Base-by-base conservation (phyloP, 1,140 invertebrate genomes). In the Hyles vespertilio region DNA sequence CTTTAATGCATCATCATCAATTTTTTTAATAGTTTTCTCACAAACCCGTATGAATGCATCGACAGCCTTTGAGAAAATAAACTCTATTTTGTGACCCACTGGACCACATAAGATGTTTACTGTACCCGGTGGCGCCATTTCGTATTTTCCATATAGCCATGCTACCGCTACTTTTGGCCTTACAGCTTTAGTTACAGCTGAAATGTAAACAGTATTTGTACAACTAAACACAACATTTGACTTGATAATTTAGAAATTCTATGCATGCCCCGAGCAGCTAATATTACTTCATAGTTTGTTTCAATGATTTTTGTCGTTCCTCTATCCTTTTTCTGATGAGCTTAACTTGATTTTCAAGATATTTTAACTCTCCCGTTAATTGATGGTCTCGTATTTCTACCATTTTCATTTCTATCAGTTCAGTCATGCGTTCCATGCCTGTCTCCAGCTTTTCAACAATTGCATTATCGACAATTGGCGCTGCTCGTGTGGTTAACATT, bases 131-230 rank as follows among this genome's bases (percentile, higher is more conserved):
- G 85, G 85, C 53, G 70, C 74, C 47, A 76, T 68, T 75, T 88
- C 85, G 36, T 72, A 63, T 72, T 87, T 88, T 36, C 77, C 74
- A 69, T 87, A 88, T 58, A 70, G 70, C 84, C 85, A 88, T 43
- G 74, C 66, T 33, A 51, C 72, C 22, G 63, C 69, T 50, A 75
- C 49, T n/a, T 55, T 52, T 44, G 77, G 76, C 40, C 63, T 79
- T 5, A 77, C 32, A 5, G 59, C 49, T 73, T 80, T 81, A 33
- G 65, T 69, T 49, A 69, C 53, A 56, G 67, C 80, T 86, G 70
- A 66, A 82, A 85, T 22, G 50, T 61, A 33, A 22, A 44, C 58
- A 8, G n/a, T 48, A 48, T 48, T n/a, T 48, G 46, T 11, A 48
- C 8, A 40, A 40, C 36, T 40, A 40, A 5, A 40, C 22, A 22